These are phyloP conservation scores for Drosophila azteca DNA, from an alignment of 1,140 invertebrate genomes.

Conservation along the genomic window DNA sequence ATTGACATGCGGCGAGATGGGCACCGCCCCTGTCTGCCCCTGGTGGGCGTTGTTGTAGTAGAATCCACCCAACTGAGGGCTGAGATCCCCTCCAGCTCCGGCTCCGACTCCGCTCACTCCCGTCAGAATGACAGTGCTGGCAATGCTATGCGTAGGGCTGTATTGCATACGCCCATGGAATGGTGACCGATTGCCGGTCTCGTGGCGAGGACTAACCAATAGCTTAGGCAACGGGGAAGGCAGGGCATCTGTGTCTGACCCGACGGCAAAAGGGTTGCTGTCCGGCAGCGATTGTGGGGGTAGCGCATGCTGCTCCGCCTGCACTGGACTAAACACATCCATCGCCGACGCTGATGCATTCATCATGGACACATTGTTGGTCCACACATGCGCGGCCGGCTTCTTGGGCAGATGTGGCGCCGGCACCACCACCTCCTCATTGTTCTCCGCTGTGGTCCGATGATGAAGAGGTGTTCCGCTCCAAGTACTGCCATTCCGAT, in stretches of 20 bases:
- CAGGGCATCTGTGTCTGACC: slow-evolving; percentile 41
- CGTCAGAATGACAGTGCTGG: slow-evolving; percentile 63
- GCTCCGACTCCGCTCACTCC: slow-evolving; percentile 7
- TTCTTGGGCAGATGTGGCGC: slow-evolving; percentile 71
- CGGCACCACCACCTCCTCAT: slow-evolving; percentile 57
- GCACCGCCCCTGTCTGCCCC: slow-evolving; percentile 56
- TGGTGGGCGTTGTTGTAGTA: slow-evolving; percentile 64
- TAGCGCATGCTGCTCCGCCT: slow-evolving; percentile 40
- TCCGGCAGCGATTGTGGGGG: slow-evolving; percentile 28
- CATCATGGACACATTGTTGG: slow-evolving; percentile 38
- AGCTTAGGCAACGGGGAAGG: slow-evolving; percentile 72
- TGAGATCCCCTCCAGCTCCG: slow-evolving; percentile 45
- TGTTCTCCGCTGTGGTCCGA: slow-evolving; percentile 32
- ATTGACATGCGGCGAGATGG: slow-evolving; percentile 83
- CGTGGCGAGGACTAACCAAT: slow-evolving; percentile 73
- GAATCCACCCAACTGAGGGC: slow-evolving; percentile 64
- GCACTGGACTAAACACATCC: slow-evolving; percentile 62
- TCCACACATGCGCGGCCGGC: slow-evolving; percentile 70
- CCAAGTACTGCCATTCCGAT: slow-evolving; percentile 69
- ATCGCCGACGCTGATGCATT: slow-evolving; percentile 17
- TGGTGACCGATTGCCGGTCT: slow-evolving; percentile 74
- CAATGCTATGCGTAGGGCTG: slow-evolving; percentile 72
- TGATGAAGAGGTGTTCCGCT: slow-evolving; percentile 53
- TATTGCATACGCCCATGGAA: slow-evolving; percentile 74
- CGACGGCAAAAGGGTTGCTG: slow-evolving; percentile 42